phyloP scores from a whole-genome alignment of 2,888 invertebrate genomes.

The Orchesellides sinensis region DNA sequence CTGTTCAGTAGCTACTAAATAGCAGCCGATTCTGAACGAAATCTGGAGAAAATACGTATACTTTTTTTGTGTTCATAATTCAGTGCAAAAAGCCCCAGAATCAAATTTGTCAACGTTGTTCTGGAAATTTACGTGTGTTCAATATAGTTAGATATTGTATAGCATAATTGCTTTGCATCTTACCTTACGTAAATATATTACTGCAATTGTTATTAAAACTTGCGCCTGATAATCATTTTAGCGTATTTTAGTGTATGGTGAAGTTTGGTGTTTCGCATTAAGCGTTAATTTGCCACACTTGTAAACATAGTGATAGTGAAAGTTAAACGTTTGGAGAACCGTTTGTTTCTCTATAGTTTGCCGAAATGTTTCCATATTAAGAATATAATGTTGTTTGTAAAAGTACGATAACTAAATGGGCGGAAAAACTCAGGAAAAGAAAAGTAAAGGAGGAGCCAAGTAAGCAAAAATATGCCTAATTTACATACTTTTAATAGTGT shows the following conservation, averaged over 20 bases:
- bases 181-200: neutral
- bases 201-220: neutral
- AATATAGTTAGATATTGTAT: too few relatives aligned
- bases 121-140: too few relatives aligned
- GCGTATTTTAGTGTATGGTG: neutral
- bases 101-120: too few relatives aligned
- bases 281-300: neutral
- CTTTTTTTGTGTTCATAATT: neutral
- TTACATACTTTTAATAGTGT: neutral
- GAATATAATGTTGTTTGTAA: neutral
- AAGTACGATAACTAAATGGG: slow-evolving; percentile 35
- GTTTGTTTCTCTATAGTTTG: too few relatives aligned
- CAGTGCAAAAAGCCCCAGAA: too few relatives aligned
- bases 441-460: slow-evolving; percentile 41
- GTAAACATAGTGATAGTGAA: neutral
- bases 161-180: neutral
- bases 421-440: slow-evolving; percentile 48
- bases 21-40: too few relatives aligned
- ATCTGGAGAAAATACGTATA: too few relatives aligned
- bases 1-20: too few relatives aligned
- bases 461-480: neutral
- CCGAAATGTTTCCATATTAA: neutral
- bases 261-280: too few relatives aligned
- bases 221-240: slow-evolving; percentile 1
- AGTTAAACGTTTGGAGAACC: neutral